Base-by-base conservation (phyloP, 1,140 invertebrate genomes). In the Chironomus striatipennis region DNA sequence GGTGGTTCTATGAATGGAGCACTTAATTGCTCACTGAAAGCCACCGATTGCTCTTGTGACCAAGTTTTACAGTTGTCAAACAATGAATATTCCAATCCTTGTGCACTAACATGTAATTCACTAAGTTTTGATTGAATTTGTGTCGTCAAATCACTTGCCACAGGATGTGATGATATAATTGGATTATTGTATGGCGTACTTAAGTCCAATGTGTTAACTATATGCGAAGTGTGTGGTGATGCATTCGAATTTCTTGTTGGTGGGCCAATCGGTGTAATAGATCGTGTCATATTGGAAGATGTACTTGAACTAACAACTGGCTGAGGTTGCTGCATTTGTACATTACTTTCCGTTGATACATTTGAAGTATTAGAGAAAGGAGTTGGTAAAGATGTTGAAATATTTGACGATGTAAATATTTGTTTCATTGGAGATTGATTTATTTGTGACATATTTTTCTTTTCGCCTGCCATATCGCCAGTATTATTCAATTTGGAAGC, bases 1-100 rank as follows among this genome's bases (percentile, higher is more conserved):
- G 86, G 84, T 77, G 84, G 86, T 73, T 89, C 85, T 77, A 86
- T 86, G 78, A 21, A 80, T 76, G 79, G 75, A 67, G 79, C 79
- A 15, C 83, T 78, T 75, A 81, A 80, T 75, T 83, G 24, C 24
- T 83, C 74, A 80, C 92, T 91, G 81, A 89, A 88, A 76, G 87
- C 88, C 86, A 79, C 82, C 84, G 79, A 87, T 88, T 78, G 86
- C 88, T 79, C n/a, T 86, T 80, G 20, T 81, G 85, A 86, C 89
- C 88, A 82, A 90, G 87, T 7, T 86, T 85, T 76, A 0, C 85
- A 85, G 78, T 92, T 90, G 77, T 91, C 91, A 77, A 95, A 94
- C 7, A 94, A 85, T 0, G 91, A 91, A 81, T 94, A 95, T 76
- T 93, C 90, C 15, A 87, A 83, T 0, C 84, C 83, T 9, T 83